Evolutionary conservation across 2,797 vertebrate species (phyloP), one percentile per base, ranked within the genome.

Genomic region (Cossypha dichroa): DNA sequence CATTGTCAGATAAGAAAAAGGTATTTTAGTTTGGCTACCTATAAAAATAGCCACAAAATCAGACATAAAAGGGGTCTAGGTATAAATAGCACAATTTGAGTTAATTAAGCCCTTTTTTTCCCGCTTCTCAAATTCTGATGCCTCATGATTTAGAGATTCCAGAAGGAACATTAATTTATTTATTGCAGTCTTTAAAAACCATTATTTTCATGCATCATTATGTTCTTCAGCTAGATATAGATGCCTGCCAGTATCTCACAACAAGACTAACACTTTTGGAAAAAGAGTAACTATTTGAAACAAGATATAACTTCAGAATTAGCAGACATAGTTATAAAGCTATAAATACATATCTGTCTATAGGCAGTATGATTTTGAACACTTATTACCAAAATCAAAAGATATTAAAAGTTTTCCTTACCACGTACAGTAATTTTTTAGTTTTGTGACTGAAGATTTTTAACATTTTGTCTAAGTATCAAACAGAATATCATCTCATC

Each of bases 201-300:
- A 13, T 70, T 80, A 5, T 88, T 76, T 78, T 58, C 11, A 28
- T 28, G 4, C 54, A 78, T 59, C 5, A 2, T 89, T 69, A 46
- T 33, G 28, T 33, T 82, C 34, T 77, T 67, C 63, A 80, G 51
- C 18, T 48, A 74, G 22, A 72, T 63, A 66, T 3, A 91, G 54
- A 91, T 80, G 10, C n/a, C 41, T 80, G 59, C 90, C 91, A 94
- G 95, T 94, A 95, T 77, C 43, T 59, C 54, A 82, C 48, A 95
- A 54, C 73, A 95, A 96, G 81, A 91, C 28, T 88, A 92, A 96
- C 12, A 40, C 64, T 95, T 96, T 90, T 80, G 52, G 91, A 96
- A 89, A 89, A 95, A 72, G 73, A 97, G 95, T 88, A 6, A 31
- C 78, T 86, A 46, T 91, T 92, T 80, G 13, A 88, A 92, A 74